Percentiles rank a stretch among this genome's conserved stretches.
Evolutionary conservation across 2,888 invertebrate genomes (phyloP).

Genomic region (Drosophila helvetica): DNA sequence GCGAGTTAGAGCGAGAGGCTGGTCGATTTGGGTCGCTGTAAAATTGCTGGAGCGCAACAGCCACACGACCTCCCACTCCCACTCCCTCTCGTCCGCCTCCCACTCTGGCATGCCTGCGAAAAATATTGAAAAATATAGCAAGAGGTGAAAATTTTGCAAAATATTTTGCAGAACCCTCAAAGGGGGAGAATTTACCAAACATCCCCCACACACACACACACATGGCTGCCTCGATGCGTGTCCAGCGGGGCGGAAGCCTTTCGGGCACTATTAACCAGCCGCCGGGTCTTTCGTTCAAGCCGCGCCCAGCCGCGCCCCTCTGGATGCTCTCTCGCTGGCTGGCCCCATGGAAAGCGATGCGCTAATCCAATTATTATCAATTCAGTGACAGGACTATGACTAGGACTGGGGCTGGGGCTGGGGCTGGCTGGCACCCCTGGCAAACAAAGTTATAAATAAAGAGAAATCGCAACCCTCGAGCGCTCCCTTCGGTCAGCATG

Average conservation of each 20-base stretch:
- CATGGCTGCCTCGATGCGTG: constrained; percentile 61
- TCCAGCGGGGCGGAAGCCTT: constrained; percentile 71
- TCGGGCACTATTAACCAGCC: constrained; percentile 67
- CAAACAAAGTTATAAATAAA: constrained; percentile 64
- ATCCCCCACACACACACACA: constrained; percentile 27
- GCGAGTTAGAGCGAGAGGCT: constrained; percentile 2
- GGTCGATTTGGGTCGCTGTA: constrained; percentile 69
- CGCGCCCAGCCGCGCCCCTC: constrained; percentile 44
- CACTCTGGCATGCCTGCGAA: constrained; percentile 19
- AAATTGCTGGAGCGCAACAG: constrained; percentile 65
- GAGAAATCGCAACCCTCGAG: constrained; percentile 42
- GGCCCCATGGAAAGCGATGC: constrained; percentile 53
- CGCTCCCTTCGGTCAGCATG: constrained; percentile 1
- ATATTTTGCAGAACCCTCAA: constrained; percentile 43
- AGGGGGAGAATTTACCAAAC: not conserved
- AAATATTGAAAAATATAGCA: constrained; percentile 71
- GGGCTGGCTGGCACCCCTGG: constrained; percentile 13
- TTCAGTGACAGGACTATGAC: constrained; percentile 73
- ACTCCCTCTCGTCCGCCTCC: not conserved
- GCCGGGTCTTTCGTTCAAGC: constrained; percentile 28
- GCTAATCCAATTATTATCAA: constrained; percentile 82
- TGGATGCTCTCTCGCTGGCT: constrained; percentile 27
- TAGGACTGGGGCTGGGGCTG: not conserved
- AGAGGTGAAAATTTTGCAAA: constrained; percentile 61
- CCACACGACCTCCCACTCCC: not conserved